Evolutionary conservation across 2,113 vertebrate genomes (phyloP).

Genomic region (Planiliza haematocheilus): DNA sequence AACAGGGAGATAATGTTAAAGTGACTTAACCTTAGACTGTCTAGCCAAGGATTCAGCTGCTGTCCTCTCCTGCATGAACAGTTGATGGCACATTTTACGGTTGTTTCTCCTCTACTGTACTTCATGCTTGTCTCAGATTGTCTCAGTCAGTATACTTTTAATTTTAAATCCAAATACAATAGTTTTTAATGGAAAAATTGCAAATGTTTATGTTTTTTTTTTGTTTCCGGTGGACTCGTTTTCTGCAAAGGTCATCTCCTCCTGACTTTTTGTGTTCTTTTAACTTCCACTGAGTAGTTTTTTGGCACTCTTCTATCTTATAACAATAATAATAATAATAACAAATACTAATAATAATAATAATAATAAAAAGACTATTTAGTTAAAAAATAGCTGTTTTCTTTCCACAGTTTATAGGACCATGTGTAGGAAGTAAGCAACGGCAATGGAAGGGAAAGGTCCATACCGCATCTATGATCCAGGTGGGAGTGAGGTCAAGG

Average conservation of each 20-base stretch:
- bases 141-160: too few species aligned
- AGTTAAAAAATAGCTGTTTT: constrained; percentile 2
- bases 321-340: too few species aligned
- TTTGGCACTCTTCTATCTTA: too few species aligned
- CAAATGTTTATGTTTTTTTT: too few species aligned
- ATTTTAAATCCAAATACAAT: not conserved
- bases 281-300: not conserved
- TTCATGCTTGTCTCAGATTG: too few species aligned
- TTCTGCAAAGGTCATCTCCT: constrained; percentile 12
- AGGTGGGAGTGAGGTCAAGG: constrained; percentile 85
- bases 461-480: constrained; percentile 99
- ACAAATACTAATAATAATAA: too few species aligned
- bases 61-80: not conserved
- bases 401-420: constrained; percentile 59
- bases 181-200: too few species aligned
- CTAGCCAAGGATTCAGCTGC: too few species aligned
- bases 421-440: constrained; percentile 79
- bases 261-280: not conserved
- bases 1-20: not conserved
- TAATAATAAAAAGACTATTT: too few species aligned
- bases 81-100: too few species aligned
- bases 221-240: not conserved
- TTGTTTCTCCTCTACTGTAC: not conserved
- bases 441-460: constrained; percentile 93
- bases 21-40: too few species aligned